These are phyloP conservation scores for Sebastolobus alascanus DNA, from an alignment of 2,797 vertebrate species.

Conservation along the genomic window DNA sequence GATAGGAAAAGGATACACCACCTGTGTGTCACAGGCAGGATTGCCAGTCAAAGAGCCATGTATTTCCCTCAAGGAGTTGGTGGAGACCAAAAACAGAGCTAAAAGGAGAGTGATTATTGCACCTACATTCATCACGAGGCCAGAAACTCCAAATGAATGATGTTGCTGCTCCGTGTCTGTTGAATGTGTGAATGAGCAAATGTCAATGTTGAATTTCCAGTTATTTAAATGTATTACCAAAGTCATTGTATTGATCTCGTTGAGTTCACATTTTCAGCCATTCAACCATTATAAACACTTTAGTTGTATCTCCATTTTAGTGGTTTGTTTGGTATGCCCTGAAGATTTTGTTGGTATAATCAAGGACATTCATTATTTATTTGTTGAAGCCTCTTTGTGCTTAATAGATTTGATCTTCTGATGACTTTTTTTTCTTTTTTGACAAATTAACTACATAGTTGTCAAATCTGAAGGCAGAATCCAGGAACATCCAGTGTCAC, in stretches of 20 bases:
- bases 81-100: neutral
- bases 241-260: neutral
- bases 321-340: neutral
- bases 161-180: neutral
- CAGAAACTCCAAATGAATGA: neutral
- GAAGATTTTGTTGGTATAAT: neutral
- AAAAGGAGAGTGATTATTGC: neutral
- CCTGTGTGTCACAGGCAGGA: neutral
- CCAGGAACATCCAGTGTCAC: slow-evolving; percentile 5
- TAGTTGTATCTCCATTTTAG: neutral
- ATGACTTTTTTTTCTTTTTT: neutral
- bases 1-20: neutral
- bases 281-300: neutral
- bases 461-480: slow-evolving; percentile 10
- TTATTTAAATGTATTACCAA: neutral
- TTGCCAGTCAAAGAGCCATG: neutral
- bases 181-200: slow-evolving; percentile 2
- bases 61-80: neutral
- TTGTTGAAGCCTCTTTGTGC: neutral
- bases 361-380: neutral
- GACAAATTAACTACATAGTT: neutral
- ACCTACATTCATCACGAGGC: neutral
- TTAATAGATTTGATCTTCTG: neutral
- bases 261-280: neutral
- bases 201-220: neutral